Conservation (phyloP, 92 coral and sea anemone species). For the Bergia puertoricense region DNA sequence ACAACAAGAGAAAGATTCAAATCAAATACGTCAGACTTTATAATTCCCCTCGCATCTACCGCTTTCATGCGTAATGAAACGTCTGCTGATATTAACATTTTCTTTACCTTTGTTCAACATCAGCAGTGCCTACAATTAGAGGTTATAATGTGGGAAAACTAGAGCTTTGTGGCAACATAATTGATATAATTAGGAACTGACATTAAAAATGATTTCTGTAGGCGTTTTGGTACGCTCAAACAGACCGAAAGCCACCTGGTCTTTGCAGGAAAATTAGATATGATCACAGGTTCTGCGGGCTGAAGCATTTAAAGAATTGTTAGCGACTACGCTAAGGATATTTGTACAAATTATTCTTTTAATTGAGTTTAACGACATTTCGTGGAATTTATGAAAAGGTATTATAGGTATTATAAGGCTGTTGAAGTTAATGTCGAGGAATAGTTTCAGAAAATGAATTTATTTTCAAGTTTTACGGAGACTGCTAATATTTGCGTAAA, state of each 20-base stretch:
- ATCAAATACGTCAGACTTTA: background rate
- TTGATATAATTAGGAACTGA: conserved; percentile 1
- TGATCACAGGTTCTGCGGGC: background rate
- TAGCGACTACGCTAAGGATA: background rate
- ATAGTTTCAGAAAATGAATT: background rate
- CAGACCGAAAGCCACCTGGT: background rate
- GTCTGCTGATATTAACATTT: background rate
- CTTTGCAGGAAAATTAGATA: background rate
- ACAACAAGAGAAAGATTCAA: background rate
- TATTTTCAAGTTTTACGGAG: background rate
- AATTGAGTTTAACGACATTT: conserved; percentile 3
- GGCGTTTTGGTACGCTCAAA: background rate
- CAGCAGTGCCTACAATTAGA: conserved; percentile 1
- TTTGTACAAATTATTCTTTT: background rate
- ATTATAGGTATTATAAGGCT: background rate
- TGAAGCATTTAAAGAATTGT: background rate
- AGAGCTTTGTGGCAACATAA: background rate
- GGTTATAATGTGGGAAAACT: background rate
- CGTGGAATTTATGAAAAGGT: conserved; percentile 1
- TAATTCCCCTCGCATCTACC: background rate
- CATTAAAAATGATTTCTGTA: background rate
- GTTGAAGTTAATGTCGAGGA: background rate
- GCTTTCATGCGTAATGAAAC: background rate
- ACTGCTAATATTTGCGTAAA: too few relatives aligned
- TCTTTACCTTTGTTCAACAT: background rate